phyloP scores from a whole-genome alignment of 2,113 vertebrate species.

The Dasypus novemcinctus region DNA sequence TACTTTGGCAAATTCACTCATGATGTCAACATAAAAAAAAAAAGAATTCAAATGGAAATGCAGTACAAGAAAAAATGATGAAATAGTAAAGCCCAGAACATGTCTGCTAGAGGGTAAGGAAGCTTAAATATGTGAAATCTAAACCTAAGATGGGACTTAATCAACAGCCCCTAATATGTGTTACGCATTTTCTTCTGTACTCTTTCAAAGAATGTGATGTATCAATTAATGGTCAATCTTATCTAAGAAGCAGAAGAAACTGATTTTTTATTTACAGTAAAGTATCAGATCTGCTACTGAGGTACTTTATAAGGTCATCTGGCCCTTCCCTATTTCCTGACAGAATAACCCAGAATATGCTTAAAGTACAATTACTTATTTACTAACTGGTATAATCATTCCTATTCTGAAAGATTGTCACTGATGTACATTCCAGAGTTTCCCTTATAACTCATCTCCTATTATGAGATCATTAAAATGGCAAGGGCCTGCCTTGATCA shows the following conservation, averaged over 20 bases:
- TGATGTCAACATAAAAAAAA: conserved; percentile 46
- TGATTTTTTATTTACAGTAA: background rate
- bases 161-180: background rate
- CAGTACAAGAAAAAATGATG: background rate
- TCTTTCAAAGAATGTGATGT: background rate
- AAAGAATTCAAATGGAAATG: conserved; percentile 21
- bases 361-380: background rate
- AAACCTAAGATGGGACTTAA: background rate
- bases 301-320: background rate
- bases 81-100: conserved; percentile 60
- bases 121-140: background rate
- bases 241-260: background rate
- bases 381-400: background rate
- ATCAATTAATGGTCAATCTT: background rate
- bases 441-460: background rate
- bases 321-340: background rate
- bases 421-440: background rate
- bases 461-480: background rate
- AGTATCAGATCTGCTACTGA: background rate
- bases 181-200: background rate
- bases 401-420: background rate
- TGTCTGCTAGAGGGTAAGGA: background rate
- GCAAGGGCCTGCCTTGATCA: background rate
- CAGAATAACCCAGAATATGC: background rate
- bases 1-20: conserved; percentile 21